Evolutionary conservation across 1,140 invertebrate species (phyloP), one percentile per base, ranked within the genome.

Genomic region (Pseudobourletiella spinata): DNA sequence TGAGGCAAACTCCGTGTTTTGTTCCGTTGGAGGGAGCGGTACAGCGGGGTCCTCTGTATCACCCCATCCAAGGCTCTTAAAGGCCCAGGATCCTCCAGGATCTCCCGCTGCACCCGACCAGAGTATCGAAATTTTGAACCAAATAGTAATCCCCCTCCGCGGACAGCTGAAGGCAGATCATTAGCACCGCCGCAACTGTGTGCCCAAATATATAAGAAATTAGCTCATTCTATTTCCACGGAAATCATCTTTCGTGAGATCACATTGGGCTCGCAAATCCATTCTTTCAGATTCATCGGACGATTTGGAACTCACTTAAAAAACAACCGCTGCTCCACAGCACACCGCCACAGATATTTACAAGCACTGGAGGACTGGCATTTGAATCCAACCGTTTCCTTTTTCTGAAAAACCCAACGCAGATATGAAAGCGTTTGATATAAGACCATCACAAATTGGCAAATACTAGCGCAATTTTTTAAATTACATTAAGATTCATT

Each of bases 251-350:
- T n/a, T n/a, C n/a, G n/a, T n/a, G n/a, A n/a, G n/a, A n/a, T n/a
- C n/a, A n/a, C n/a, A n/a, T n/a, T n/a, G n/a, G n/a, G n/a, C n/a
- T n/a, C n/a, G n/a, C 32, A 39, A 39, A 39, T n/a, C 8, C 32
- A 39, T 39, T 57, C 14, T 57, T 14, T 24, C 18, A 39, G n/a
- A n/a, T n/a, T n/a, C n/a, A n/a, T n/a, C n/a, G n/a, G n/a, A n/a
- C 8, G 22, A n/a, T 32, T 14, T 16, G 8, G 35, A 43, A 86
- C 88, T 86, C 79, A 96, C 92, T 92, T 96, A 76, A 95, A 98
- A 80, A 97, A 98, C 62, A 95, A 79, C 84, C 95, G 91, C 77
- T 96, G 93, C 75, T 97, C 94, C 59, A 96, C 90, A 44, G 93
- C 92, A 80, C 89, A 94, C 75, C 89, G 83, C 93, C 93, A 98